Base-by-base conservation (phyloP, 2,888 invertebrate genomes). In the Conistra vaccinii region DNA sequence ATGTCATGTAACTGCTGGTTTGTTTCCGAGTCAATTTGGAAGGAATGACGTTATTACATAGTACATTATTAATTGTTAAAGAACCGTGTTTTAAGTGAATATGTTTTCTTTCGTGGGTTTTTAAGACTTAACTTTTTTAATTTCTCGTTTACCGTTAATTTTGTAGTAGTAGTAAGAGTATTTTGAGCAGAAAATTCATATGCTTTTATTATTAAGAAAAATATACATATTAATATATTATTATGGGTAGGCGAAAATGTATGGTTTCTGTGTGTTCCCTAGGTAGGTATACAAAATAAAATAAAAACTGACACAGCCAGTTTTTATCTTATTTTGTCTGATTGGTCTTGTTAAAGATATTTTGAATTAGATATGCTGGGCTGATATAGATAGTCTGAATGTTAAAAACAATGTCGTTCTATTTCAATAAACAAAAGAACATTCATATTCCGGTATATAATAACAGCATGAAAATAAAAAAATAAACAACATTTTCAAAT, bases 1-100 rank as follows among this genome's bases (percentile, higher is more conserved):
- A 5, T 14, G 26, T 7, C 3, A 9, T 35, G 23, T 55, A 45
- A 17, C 48, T 51, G 32, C 23, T 67, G 51, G 32, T 68, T 20
- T 32, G 1, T 78, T 67, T 57, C 29, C 5, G 3, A 53, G 9
- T 45, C 42, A 77, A 57, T 58, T 29, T 20, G 10, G 5, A 42
- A 42, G 9, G 23, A 23, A n/a, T 9, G 20, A 51, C n/a, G 67
- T 57, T 10, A 39, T 39, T 39, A n/a, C 4, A n/a, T 10, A 20
- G 35, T 63, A 45, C 17, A 35, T 76, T n/a, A 55, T 32, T 42
- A 23, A 60, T 73, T 53, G n/a, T 9, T 32, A 26, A 32, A 60
- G 14, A 42, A 32, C 3, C 32, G 42, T 45, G 12, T 63, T 42
- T 2, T 62, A n/a, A 14, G 35, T 61, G 17, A 35, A 14, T 60